phyloP scores from a whole-genome alignment of 2,113 vertebrate genomes.

The Muntiacus muntjak region DNA sequence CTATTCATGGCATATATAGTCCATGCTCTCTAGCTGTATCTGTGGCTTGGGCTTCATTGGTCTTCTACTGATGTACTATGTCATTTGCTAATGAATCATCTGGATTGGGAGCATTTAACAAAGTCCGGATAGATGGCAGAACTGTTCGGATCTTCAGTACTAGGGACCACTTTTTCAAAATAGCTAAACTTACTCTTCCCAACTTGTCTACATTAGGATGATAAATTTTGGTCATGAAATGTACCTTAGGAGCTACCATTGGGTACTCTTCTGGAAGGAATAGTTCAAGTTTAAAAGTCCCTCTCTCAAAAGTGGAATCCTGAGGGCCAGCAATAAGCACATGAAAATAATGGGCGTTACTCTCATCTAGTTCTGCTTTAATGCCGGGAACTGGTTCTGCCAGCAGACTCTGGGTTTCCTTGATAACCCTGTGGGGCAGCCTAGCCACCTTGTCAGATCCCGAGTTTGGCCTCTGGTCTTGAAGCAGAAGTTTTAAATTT shows the following conservation, averaged over 20 bases:
- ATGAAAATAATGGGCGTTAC: neutral
- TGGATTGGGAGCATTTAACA: neutral
- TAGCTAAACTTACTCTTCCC: neutral
- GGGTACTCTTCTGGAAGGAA: neutral
- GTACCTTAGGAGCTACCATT: neutral
- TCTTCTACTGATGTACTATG: neutral
- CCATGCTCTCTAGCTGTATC: neutral
- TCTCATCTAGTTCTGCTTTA: neutral
- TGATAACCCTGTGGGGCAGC: neutral
- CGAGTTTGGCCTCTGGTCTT: neutral
- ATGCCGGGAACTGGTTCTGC: neutral
- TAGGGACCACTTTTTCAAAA: neutral
- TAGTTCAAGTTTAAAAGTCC: neutral
- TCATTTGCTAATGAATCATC: neutral
- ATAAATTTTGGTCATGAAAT: neutral
- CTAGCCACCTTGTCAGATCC: neutral
- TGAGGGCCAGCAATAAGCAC: neutral
- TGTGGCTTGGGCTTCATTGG: neutral
- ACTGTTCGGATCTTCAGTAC: neutral
- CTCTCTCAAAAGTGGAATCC: neutral
- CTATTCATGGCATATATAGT: neutral
- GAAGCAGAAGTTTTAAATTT: neutral
- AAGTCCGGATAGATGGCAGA: neutral
- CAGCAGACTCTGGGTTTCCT: neutral
- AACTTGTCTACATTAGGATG: neutral